Base-by-base conservation (phyloP, 2,113 vertebrate species). In the Macaca nemestrina region DNA sequence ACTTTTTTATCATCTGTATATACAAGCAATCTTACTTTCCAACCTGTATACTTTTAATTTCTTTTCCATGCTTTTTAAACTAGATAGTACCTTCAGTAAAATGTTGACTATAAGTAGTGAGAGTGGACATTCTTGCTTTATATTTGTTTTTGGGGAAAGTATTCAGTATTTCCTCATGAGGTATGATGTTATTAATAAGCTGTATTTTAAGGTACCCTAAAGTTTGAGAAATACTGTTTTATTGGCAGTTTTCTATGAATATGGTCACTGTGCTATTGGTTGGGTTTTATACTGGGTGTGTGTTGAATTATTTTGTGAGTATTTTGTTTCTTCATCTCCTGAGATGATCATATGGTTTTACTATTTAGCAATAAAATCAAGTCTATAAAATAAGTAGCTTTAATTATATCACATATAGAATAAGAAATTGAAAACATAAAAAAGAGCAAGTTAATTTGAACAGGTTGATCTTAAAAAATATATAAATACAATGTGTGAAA, bases 331-430 rank as follows among this genome's bases (percentile, higher is more conserved):
- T 75, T 17, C 27, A 67, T 72, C 6, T 45, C 16, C 48, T 73
- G n/a, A 90, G n/a, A 94, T 67, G 30, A 75, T 81, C 18, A 75
- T 72, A 22, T 72, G 17, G 12, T n/a, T 96, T 87, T 68, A 48
- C 20, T 93, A 84, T 83, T 70, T 61, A 89, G 35, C 14, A 84
- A 59, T 50, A 84, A 96, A 83, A 61, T 89, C n/a, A 95, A 87
- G n/a, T 30, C 20, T 67, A 82, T 67, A 64, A 95, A 73, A 64
- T 88, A 52, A 90, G 38, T 67, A 80, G 17, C 27, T 82, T 57
- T 94, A 67, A 50, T 82, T 82, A 16, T 70, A 73, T 38, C 64
- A 67, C 35, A 67, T 48, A 40, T 48, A 78, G 16, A 61, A 61
- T 61, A 72, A 73, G 14, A 11, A 90, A 81, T 17, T 90, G 10